phyloP scores from a whole-genome alignment of 2,797 vertebrate species.

The Falco columbarius region DNA sequence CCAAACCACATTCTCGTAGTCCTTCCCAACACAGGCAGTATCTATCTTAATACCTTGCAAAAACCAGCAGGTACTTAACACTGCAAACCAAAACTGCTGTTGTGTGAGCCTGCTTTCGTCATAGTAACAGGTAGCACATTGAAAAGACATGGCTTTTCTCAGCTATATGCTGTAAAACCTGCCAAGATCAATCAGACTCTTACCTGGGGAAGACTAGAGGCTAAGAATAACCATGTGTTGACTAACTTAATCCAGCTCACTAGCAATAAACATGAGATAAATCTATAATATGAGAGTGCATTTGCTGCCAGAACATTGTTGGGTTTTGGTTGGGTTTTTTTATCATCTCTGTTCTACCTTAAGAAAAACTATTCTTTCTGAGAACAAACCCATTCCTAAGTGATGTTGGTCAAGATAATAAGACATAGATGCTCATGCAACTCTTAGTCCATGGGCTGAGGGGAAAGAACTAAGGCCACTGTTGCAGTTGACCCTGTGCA shows the following conservation, averaged over 20 bases:
- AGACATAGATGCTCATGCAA: fast-evolving
- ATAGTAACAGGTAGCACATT: background rate
- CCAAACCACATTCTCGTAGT: background rate
- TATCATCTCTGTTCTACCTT: background rate
- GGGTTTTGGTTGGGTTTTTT: background rate
- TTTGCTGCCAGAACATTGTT: background rate
- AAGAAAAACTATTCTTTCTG: background rate
- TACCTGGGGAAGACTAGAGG: background rate
- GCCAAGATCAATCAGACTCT: background rate
- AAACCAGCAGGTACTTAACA: background rate
- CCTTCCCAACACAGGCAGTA: background rate
- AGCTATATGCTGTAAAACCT: background rate
- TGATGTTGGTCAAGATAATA: background rate
- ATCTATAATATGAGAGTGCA: background rate
- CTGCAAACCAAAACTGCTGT: background rate
- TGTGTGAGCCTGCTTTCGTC: background rate
- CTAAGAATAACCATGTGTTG: background rate
- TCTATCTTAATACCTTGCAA: background rate
- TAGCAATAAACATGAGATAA: background rate
- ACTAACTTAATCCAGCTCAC: background rate
- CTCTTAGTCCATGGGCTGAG: background rate
- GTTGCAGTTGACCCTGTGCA: background rate
- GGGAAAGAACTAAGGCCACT: background rate
- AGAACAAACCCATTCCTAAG: background rate
- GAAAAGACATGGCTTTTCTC: background rate